These are phyloP conservation scores for Apteryx owenii DNA, from an alignment of 2,113 vertebrate genomes.

Conservation along the genomic window DNA sequence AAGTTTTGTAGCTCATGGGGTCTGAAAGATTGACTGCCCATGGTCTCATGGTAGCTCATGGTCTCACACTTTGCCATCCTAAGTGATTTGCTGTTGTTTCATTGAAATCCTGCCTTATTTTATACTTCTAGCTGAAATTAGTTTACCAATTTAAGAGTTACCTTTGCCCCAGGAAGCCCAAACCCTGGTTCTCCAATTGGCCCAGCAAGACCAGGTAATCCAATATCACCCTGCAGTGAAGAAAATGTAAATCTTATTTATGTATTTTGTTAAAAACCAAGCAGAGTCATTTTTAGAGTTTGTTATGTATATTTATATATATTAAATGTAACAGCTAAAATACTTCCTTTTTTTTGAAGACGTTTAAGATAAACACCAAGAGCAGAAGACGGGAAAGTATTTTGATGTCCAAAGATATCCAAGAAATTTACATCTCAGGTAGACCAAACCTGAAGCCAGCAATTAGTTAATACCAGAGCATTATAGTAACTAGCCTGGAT, in stretches of 20 bases:
- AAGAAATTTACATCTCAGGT: neutral
- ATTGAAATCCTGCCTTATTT: neutral
- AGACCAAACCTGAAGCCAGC: neutral
- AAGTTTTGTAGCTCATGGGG: neutral
- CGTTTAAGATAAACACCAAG: neutral
- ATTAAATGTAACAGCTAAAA: neutral
- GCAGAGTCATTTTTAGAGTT: neutral
- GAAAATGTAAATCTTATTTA: neutral
- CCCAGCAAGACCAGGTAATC: conserved; percentile 82
- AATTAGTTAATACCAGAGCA: neutral
- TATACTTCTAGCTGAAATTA: neutral
- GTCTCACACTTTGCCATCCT: neutral
- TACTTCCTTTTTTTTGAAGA: neutral
- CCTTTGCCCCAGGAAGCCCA: conserved; percentile 90
- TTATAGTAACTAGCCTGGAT: neutral
- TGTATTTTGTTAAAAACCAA: neutral
- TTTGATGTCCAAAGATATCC: neutral
- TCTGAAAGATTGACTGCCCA: neutral
- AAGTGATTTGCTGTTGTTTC: neutral
- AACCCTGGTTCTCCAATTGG: conserved; percentile 87
- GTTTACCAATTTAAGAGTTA: conserved; percentile 43
- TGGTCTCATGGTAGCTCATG: neutral
- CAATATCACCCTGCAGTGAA: conserved; percentile 83
- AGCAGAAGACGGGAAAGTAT: neutral
- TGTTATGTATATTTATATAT: neutral